Conservation (phyloP, 30 jellyfish, hydroid and myxozoan genomes). For the Euphysa ruthae region DNA sequence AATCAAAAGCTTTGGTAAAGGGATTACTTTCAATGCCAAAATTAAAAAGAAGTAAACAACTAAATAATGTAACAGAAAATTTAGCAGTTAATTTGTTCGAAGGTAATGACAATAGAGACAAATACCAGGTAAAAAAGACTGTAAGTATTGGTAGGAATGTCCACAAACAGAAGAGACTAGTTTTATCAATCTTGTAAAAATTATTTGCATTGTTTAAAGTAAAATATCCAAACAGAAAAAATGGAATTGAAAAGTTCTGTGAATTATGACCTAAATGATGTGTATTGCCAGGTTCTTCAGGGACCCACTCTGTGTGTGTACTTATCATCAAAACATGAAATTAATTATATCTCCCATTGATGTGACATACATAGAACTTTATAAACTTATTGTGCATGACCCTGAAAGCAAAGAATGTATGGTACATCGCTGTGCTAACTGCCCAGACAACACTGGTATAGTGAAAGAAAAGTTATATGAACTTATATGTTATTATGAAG, state of each 20-base stretch:
- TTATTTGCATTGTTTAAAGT: conserved; percentile 19
- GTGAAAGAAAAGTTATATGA: not conserved
- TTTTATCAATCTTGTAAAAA: conserved; percentile 36
- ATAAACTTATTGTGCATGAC: conserved; percentile 26
- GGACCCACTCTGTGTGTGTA: conserved; percentile 84
- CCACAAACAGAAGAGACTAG: too few relatives aligned
- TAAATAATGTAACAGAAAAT: too few relatives aligned
- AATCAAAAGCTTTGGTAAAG: not conserved
- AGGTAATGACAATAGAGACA: not conserved
- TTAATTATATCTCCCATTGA: conserved; percentile 26
- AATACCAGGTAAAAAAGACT: not conserved
- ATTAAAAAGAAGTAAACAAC: too few relatives aligned
- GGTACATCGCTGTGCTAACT: conserved; percentile 52
- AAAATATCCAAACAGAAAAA: conserved; percentile 22
- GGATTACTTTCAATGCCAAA: too few relatives aligned
- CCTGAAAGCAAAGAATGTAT: conserved; percentile 40
- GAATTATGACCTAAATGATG: conserved; percentile 60
- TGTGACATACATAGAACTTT: conserved; percentile 12
- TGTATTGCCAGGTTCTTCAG: conserved; percentile 45
- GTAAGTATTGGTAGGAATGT: too few relatives aligned
- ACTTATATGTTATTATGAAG: conserved; percentile 13
- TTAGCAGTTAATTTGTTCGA: not conserved
- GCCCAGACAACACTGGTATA: conserved; percentile 23
- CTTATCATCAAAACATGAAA: conserved; percentile 45
- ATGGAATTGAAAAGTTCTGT: conserved; percentile 50